These are phyloP conservation scores for Tenualosa ilisha DNA, from an alignment of 2,797 vertebrate species.

Conservation along the genomic window DNA sequence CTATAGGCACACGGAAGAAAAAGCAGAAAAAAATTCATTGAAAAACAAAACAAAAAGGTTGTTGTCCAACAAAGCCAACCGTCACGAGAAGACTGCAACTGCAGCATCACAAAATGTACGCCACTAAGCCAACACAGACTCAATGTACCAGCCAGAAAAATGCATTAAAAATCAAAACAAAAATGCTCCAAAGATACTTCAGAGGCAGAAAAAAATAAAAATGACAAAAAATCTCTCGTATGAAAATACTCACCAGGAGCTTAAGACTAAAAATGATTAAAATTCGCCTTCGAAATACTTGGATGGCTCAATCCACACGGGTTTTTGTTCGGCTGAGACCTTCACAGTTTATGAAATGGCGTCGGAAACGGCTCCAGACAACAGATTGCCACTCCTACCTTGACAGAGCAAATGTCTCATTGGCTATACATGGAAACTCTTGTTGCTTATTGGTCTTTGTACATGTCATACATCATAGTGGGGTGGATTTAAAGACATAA, in stretches of 20 bases:
- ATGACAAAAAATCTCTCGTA: constrained; percentile 67
- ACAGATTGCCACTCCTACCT: constrained; percentile 36
- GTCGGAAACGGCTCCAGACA: constrained; percentile 46
- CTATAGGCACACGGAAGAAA: constrained; percentile 52
- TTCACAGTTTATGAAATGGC: constrained; percentile 71
- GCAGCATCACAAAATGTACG: constrained; percentile 72
- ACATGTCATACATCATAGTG: background rate
- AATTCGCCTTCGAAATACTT: constrained; percentile 66
- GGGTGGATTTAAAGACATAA: background rate
- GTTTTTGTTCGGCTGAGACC: constrained; percentile 24
- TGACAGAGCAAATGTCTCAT: background rate
- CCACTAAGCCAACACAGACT: constrained; percentile 68
- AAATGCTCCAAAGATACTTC: constrained; percentile 71
- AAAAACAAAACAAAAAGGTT: constrained; percentile 53
- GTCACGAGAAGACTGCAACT: constrained; percentile 56
- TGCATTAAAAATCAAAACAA: constrained; percentile 70
- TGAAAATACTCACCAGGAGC: constrained; percentile 79
- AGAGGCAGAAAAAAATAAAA: constrained; percentile 68
- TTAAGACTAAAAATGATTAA: constrained; percentile 78
- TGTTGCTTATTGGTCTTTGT: background rate
- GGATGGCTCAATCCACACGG: constrained; percentile 58
- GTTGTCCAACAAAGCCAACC: constrained; percentile 56
- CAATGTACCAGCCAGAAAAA: constrained; percentile 67
- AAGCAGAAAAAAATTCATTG: constrained; percentile 49
- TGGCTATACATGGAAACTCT: background rate